phyloP scores from a whole-genome alignment of 92 coral and sea anemone species.

The Paragorgia papillata region DNA sequence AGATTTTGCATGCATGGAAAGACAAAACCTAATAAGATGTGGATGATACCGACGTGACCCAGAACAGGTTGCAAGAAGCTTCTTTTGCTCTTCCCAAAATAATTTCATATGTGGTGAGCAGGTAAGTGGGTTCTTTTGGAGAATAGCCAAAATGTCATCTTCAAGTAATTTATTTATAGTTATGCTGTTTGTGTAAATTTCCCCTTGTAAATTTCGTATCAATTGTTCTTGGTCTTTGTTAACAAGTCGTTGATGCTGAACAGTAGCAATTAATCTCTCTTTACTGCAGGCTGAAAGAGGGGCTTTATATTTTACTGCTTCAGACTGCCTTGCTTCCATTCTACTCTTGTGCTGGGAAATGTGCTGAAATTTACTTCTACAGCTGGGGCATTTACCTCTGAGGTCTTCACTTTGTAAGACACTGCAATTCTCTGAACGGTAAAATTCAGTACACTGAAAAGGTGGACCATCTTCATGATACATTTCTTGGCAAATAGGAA shows the following conservation, averaged over 20 bases:
- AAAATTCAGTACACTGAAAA: conserved; percentile 34
- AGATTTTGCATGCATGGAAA: conserved; percentile 61
- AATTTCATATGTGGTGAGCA: conserved; percentile 41
- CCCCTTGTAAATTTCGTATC: conserved; percentile 48
- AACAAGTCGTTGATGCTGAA: conserved; percentile 56
- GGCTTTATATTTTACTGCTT: conserved; percentile 53
- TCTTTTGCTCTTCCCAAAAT: conserved; percentile 53
- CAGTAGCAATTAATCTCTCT: conserved; percentile 58
- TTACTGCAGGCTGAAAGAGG: conserved; percentile 53
- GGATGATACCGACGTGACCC: conserved; percentile 1
- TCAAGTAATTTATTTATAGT: conserved; percentile 47
- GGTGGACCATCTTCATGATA: conserved; percentile 52
- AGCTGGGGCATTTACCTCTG: conserved; percentile 12
- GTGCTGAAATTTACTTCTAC: conserved; percentile 43
- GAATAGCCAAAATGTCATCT: conserved; percentile 50
- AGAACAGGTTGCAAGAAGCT: conserved; percentile 28
- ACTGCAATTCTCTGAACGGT: conserved; percentile 43
- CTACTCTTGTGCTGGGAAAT: conserved; percentile 42
- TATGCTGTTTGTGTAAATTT: conserved; percentile 50
- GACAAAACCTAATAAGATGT: conserved; percentile 16
- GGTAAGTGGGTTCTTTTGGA: conserved; percentile 38
- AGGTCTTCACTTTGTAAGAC: conserved; percentile 35
- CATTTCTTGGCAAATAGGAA: conserved; percentile 45
- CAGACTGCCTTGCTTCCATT: conserved; percentile 45
- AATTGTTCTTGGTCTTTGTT: conserved; percentile 61